Conservation (phyloP, 2,113 vertebrate species). For the Hippocampus guttulatus region DNA sequence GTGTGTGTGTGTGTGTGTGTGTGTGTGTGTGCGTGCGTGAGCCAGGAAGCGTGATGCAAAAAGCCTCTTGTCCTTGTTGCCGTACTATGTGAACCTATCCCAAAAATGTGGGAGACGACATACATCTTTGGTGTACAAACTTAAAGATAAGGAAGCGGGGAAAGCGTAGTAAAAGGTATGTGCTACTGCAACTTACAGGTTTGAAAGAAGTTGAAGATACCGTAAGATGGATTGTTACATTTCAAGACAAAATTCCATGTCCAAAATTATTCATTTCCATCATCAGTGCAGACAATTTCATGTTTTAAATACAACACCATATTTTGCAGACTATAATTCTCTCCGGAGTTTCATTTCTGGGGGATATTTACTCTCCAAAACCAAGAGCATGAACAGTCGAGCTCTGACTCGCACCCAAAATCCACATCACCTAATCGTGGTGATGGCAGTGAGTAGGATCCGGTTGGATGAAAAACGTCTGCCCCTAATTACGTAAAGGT, state of each 20-base stretch:
- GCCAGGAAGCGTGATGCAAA: slow-evolving; percentile 21
- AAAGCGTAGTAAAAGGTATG: not conserved
- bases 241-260: not conserved
- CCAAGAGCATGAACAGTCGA: too few species aligned
- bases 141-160: not conserved
- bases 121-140: slow-evolving; percentile 10
- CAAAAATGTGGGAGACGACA: slow-evolving; percentile 7
- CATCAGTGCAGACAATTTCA: too few species aligned
- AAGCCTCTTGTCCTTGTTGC: slow-evolving; percentile 3
- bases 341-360: too few species aligned
- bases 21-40: slow-evolving; percentile 25
- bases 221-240: not conserved
- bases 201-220: not conserved
- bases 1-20: not conserved
- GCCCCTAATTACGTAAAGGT: too few species aligned
- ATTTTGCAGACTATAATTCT: too few species aligned
- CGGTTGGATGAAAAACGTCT: too few species aligned
- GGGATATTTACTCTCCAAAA: too few species aligned
- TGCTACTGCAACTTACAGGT: not conserved
- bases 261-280: not conserved
- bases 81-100: slow-evolving; percentile 6
- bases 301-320: too few species aligned
- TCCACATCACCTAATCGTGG: too few species aligned
- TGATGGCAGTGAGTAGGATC: too few species aligned
- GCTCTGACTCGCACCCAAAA: too few species aligned